These are phyloP conservation scores for Elgaria multicarinata DNA, from an alignment of 2,113 vertebrate species.

Conservation along the genomic window DNA sequence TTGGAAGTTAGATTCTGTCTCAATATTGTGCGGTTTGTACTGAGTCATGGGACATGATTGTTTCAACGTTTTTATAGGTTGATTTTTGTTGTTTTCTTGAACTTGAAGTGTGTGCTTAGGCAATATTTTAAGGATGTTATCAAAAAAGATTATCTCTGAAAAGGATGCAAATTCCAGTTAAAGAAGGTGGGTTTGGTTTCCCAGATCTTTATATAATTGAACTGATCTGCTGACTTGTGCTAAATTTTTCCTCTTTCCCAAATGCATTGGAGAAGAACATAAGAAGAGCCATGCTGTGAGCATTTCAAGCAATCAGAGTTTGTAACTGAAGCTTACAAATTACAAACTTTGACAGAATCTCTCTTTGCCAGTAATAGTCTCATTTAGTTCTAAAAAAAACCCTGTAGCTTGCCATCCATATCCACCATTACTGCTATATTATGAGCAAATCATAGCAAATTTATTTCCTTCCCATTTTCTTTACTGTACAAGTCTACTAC, in stretches of 20 bases:
- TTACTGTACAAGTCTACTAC: not conserved
- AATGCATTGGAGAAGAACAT: too few species aligned
- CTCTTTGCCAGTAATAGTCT: not conserved
- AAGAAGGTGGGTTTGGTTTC: too few species aligned
- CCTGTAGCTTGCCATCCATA: not conserved
- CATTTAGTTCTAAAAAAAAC: not conserved
- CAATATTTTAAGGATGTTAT: not conserved
- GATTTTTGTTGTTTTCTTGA: not conserved
- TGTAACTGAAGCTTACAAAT: not conserved
- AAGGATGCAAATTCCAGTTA: too few species aligned
- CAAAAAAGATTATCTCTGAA: too few species aligned
- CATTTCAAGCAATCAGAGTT: not conserved
- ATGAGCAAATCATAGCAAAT: not conserved
- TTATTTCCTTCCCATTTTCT: not conserved
- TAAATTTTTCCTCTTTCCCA: too few species aligned
- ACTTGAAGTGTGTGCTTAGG: not conserved
- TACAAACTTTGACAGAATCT: not conserved
- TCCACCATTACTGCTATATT: not conserved
- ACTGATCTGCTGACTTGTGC: too few species aligned
- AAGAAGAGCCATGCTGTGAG: too few species aligned
- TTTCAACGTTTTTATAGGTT: not conserved
- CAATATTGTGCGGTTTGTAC: not conserved
- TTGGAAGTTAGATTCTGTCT: not conserved
- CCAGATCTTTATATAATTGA: too few species aligned
- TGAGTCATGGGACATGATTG: not conserved